Conservation (phyloP, 2,113 vertebrate genomes). For the Ammodytes dubius region DNA sequence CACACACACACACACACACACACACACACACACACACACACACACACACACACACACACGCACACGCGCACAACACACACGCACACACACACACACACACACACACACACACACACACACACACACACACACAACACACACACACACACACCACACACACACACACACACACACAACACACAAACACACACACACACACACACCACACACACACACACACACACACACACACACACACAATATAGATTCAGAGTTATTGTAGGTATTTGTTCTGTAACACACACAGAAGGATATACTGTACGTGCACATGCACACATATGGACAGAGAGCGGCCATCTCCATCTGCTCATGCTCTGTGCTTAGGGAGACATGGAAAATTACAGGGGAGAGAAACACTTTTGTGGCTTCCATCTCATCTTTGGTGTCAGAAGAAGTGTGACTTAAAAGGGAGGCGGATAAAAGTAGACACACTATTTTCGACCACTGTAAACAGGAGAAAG, state of each 20-base stretch:
- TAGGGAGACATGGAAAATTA: conserved; percentile 78
- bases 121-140: conserved; percentile 2
- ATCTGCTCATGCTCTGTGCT: conserved; percentile 74
- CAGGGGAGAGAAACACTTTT: conserved; percentile 73
- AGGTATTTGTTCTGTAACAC: too few species aligned
- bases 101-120: too few species aligned
- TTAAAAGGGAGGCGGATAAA: conserved; percentile 68
- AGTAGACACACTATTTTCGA: conserved; percentile 73
- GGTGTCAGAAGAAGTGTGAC: conserved; percentile 73
- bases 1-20: too few species aligned
- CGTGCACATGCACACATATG: conserved; percentile 44
- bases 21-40: too few species aligned
- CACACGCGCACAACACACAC: too few species aligned
- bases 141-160: conserved; percentile 2
- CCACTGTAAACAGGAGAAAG: conserved; percentile 64
- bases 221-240: too few species aligned
- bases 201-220: too few species aligned
- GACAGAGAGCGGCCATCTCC: conserved; percentile 66
- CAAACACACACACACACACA: too few species aligned
- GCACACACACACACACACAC: too few species aligned
- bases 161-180: too few species aligned
- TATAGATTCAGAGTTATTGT: too few species aligned
- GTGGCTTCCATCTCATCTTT: conserved; percentile 75
- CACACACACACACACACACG: too few species aligned
- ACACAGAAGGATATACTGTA: neutral